These are phyloP conservation scores for Platycheirus albimanus DNA, from an alignment of 2,888 invertebrate species.

Conservation along the genomic window DNA sequence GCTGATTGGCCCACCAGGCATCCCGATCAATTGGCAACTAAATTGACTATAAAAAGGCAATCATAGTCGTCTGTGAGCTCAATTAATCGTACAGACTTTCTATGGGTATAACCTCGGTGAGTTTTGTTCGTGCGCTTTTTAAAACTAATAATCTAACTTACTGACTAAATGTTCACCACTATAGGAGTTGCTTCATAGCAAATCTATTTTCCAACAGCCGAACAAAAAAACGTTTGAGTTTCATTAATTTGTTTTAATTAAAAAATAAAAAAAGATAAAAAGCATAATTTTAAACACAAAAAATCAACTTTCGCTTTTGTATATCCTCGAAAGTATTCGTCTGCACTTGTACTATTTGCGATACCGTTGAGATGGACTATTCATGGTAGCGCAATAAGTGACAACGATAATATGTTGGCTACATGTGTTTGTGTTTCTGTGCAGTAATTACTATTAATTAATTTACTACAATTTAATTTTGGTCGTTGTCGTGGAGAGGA, in stretches of 20 bases:
- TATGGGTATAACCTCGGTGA: slow-evolving; percentile 76
- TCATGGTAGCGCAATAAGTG: slow-evolving; percentile 74
- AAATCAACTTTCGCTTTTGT: slow-evolving; percentile 20
- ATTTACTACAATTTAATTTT: slow-evolving; percentile 78
- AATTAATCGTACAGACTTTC: slow-evolving; percentile 82
- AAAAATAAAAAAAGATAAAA: slow-evolving; percentile 39
- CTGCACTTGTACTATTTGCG: slow-evolving; percentile 28
- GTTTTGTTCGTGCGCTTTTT: slow-evolving; percentile 64
- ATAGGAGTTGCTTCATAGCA: slow-evolving; percentile 33
- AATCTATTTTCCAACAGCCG: slow-evolving; percentile 36
- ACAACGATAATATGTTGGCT: slow-evolving; percentile 13
- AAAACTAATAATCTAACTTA: slow-evolving; percentile 50
- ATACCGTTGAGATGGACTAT: not conserved
- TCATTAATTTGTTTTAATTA: slow-evolving; percentile 70
- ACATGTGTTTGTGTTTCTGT: not conserved
- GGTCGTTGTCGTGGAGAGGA: slow-evolving; percentile 39
- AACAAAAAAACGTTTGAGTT: slow-evolving; percentile 50
- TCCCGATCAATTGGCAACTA: slow-evolving; percentile 78
- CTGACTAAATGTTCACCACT: slow-evolving; percentile 51
- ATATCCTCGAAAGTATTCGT: slow-evolving; percentile 38
- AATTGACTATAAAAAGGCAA: slow-evolving; percentile 86
- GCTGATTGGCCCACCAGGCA: slow-evolving; percentile 80
- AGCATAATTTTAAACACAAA: slow-evolving; percentile 16
- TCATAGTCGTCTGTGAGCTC: slow-evolving; percentile 83
- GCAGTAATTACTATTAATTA: slow-evolving; percentile 80